phyloP scores from a whole-genome alignment of 2,797 vertebrate species.

The Antennarius maculatus region DNA sequence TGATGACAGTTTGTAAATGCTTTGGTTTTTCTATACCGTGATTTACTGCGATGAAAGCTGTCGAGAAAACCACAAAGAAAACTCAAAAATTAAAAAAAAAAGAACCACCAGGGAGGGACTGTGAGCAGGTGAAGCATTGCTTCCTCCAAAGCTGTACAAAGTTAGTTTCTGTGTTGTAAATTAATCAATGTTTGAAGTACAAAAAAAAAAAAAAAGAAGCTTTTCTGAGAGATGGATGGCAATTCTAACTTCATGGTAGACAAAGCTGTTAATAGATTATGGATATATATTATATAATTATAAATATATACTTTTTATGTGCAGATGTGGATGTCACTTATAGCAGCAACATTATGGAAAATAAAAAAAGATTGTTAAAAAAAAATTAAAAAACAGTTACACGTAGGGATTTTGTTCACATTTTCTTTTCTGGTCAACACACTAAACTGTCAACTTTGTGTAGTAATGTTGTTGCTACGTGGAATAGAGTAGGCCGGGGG shows the following conservation, averaged over 20 bases:
- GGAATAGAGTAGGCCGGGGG: slow-evolving; percentile 80
- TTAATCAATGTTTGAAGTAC: slow-evolving; percentile 81
- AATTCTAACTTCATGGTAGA: slow-evolving; percentile 85
- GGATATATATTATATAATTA: slow-evolving; percentile 90
- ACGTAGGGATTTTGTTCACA: slow-evolving; percentile 81
- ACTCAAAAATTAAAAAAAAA: slow-evolving; percentile 17
- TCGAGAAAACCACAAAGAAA: slow-evolving; percentile 26
- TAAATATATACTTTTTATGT: slow-evolving; percentile 90
- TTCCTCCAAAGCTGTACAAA: slow-evolving; percentile 82
- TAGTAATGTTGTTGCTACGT: slow-evolving; percentile 84
- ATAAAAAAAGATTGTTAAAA: slow-evolving; percentile 73
- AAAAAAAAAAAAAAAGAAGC: slow-evolving; percentile 56
- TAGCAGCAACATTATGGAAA: slow-evolving; percentile 83
- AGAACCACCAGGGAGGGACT: slow-evolving; percentile 51
- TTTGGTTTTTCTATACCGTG: slow-evolving; percentile 78
- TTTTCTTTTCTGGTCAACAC: slow-evolving; percentile 79
- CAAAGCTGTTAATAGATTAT: slow-evolving; percentile 87
- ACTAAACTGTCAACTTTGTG: slow-evolving; percentile 82
- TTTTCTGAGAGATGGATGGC: slow-evolving; percentile 79
- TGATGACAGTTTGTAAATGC: slow-evolving; percentile 83
- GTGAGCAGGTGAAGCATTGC: slow-evolving; percentile 54
- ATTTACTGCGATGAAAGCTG: slow-evolving; percentile 73
- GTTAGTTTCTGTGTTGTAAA: slow-evolving; percentile 84
- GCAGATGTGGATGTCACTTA: slow-evolving; percentile 87
- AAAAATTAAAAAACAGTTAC: slow-evolving; percentile 57